Base-by-base conservation (phyloP, 2,797 vertebrate species). In the Setipinna tenuifilis region DNA sequence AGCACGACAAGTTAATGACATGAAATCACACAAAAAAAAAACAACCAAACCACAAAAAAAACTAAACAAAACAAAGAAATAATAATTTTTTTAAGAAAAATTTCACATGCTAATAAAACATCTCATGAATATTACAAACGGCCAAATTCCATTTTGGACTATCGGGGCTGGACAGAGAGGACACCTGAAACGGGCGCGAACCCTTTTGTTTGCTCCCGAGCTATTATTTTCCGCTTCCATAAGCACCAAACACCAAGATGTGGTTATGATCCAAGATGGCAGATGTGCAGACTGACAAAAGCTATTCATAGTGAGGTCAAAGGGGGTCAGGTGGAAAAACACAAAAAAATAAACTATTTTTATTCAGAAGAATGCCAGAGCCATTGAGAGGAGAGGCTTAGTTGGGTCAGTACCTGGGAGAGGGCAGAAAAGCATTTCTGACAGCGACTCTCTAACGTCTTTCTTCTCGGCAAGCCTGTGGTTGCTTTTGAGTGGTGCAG, bases 231-330 rank as follows among this genome's bases (percentile, higher is more conserved):
- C 16, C 19, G 14, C 16, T 16, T 41, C 16, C 28, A 75, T 31
- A 75, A 75, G 68, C 31, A 65, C 61, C 50, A 54, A 75, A 5
- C 28, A 41, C 68, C 28, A 12, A 75, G 61, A 65, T 65, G 61
- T 65, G 61, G 16, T 75, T 75, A 44, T 44, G 71, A 44, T 41
- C 35, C 68, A 75, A 75, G 71, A 44, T 21, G 71, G 71, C 71
- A 44, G 31, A 78, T 78, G 9, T 17, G 68, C 68, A 75, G 16
- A 75, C 68, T 78, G 71, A 78, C 31, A 41, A 2, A 2, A 31
- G 16, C 71, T 78, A 78, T 78, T 78, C 14, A 78, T 78, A 78
- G 71, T 10, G 41, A 78, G 35, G 71, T 78, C 71, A 78, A 16
- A 44, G 1, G 35, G 68, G 12, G 28, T 75, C 68, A 35, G 14